A percentile compares a stretch with the other conserved stretches of the same genome.
Evolutionary conservation across 2,888 invertebrate genomes (phyloP).

Genomic region (Drosophila affinis): DNA sequence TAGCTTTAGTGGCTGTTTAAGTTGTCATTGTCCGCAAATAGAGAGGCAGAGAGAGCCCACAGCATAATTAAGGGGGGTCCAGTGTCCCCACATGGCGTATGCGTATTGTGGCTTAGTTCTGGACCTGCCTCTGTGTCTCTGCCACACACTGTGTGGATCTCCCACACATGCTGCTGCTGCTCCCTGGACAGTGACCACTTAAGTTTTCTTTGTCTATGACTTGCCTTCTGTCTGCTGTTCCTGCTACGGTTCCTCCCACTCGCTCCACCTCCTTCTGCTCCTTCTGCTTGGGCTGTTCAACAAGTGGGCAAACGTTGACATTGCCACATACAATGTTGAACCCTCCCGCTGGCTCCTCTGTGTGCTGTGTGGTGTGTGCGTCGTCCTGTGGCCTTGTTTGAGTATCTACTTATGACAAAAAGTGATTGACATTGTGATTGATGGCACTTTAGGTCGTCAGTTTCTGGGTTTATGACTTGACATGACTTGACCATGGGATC

Average conservation of each 20-base stretch:
- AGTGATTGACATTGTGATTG: constrained; percentile 77
- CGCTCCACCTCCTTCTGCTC: constrained; percentile 20
- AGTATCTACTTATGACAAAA: constrained; percentile 64
- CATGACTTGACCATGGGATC: constrained; percentile 42
- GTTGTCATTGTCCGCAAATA: constrained; percentile 41
- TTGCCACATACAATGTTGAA: constrained; percentile 58
- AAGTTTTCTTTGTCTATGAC: constrained; percentile 74
- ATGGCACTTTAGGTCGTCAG: constrained; percentile 60
- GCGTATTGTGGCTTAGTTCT: constrained; percentile 64
- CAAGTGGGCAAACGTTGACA: constrained; percentile 75
- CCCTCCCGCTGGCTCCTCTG: neutral
- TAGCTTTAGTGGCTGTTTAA: constrained; percentile 71
- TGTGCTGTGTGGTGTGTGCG: neutral
- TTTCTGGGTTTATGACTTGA: constrained; percentile 64
- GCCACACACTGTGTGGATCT: constrained; percentile 18
- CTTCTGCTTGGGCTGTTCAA: constrained; percentile 54
- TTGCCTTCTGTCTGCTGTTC: constrained; percentile 43
- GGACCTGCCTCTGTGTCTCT: constrained; percentile 16
- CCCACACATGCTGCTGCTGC: constrained; percentile 6
- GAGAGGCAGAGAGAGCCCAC: constrained; percentile 7
- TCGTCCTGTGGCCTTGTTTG: constrained; percentile 19
- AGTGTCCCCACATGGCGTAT: constrained; percentile 48
- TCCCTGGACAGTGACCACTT: constrained; percentile 65
- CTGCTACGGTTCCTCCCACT: constrained; percentile 12
- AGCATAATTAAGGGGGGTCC: constrained; percentile 72